phyloP scores from a whole-genome alignment of 2,113 vertebrate species.

The Apteryx owenii region DNA sequence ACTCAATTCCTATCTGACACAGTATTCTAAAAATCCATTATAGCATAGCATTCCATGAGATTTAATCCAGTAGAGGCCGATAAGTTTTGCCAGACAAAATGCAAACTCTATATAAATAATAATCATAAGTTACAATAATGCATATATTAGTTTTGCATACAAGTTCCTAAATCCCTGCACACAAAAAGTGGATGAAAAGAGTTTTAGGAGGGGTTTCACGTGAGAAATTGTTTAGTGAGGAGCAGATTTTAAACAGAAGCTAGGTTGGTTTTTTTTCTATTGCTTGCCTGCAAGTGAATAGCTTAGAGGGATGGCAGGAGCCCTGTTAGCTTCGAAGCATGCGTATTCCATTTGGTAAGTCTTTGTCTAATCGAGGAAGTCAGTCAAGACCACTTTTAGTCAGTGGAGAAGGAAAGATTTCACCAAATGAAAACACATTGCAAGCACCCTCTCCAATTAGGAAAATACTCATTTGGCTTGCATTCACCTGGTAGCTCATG shows the following conservation, averaged over 20 bases:
- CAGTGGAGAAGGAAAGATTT: neutral
- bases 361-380: neutral
- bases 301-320: neutral
- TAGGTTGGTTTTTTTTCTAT: fast-evolving
- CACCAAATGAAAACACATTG: neutral
- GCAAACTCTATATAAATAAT: neutral
- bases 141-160: fast-evolving
- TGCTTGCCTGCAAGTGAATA: neutral
- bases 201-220: neutral
- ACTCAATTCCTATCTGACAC: neutral
- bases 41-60: neutral
- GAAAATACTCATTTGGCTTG: neutral
- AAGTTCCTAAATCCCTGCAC: neutral
- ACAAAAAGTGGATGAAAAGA: neutral
- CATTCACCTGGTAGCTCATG: neutral
- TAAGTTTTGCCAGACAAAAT: neutral
- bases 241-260: neutral
- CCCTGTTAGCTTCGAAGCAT: neutral
- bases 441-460: neutral
- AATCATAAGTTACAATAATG: neutral
- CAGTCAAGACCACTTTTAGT: neutral
- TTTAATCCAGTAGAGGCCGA: neutral
- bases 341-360: neutral
- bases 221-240: neutral
- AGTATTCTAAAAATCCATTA: neutral